These are phyloP conservation scores for Acanthochromis polyacanthus DNA, from an alignment of 2,113 vertebrate species.

Conservation along the genomic window DNA sequence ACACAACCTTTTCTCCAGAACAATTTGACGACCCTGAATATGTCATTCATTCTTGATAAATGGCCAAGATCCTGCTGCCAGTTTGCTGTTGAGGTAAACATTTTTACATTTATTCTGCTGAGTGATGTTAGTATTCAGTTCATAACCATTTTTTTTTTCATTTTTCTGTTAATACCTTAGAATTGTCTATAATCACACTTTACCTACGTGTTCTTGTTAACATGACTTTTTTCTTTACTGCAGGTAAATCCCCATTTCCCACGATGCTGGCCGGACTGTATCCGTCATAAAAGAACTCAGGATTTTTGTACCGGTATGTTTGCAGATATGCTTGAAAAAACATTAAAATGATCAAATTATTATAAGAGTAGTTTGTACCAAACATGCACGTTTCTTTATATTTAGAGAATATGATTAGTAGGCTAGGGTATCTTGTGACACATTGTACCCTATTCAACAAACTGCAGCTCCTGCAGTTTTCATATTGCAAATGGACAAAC, in stretches of 20 bases:
- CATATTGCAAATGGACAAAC: no score
- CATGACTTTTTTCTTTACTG: background rate
- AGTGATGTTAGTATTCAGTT: background rate
- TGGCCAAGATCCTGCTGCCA: constrained; percentile 77
- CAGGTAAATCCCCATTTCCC: constrained; percentile 83
- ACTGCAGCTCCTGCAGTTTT: no score
- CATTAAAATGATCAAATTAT: no score
- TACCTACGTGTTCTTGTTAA: background rate
- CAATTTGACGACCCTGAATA: constrained; percentile 53
- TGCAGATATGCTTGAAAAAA: background rate
- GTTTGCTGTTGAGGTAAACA: constrained; percentile 72
- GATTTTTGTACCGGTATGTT: constrained; percentile 55
- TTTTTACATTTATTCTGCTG: background rate
- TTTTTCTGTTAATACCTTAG: no score
- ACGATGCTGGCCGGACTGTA: constrained; percentile 79
- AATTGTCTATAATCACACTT: no score
- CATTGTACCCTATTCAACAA: no score
- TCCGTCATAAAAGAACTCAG: constrained; percentile 9
- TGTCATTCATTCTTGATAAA: constrained; percentile 57
- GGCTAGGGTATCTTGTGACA: no score
- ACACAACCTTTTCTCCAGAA: constrained; percentile 39
- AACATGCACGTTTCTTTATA: no score
- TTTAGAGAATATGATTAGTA: no score
- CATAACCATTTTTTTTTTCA: no score
- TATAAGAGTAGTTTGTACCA: no score